phyloP scores from a whole-genome alignment of 1,140 invertebrate genomes.

The Camponotus vicinus region DNA sequence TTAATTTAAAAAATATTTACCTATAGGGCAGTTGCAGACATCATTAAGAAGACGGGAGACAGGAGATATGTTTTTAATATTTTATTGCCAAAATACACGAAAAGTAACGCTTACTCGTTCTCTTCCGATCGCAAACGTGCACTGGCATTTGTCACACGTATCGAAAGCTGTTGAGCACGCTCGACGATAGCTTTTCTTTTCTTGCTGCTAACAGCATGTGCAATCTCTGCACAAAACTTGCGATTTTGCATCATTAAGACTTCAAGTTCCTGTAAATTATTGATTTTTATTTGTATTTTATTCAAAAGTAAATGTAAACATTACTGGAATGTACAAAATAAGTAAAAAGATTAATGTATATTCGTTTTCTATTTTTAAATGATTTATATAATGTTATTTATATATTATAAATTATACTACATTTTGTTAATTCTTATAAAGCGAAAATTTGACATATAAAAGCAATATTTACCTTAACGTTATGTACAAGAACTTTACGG shows the following conservation, averaged over 20 bases:
- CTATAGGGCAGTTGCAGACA: neutral
- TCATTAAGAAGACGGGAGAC: neutral
- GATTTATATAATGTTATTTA: neutral
- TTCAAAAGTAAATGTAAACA: neutral
- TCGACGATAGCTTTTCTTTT: conserved; percentile 98
- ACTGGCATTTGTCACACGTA: conserved; percentile 98
- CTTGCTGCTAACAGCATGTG: conserved; percentile 98
- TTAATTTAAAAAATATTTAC: conserved; percentile 9
- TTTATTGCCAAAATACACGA: conserved; percentile 71
- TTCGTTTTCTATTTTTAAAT: neutral
- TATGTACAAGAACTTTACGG: conserved; percentile 96
- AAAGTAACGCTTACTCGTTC: conserved; percentile 93
- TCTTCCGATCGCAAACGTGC: conserved; percentile 98
- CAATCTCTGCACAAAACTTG: conserved; percentile 98
- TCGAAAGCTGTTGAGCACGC: conserved; percentile 97
- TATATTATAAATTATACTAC: neutral
- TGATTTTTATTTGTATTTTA: neutral
- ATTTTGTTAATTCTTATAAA: conserved; percentile 43
- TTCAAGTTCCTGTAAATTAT: conserved; percentile 95
- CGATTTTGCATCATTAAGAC: conserved; percentile 99
- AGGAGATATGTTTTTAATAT: conserved; percentile 66
- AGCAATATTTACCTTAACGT: conserved; percentile 90
- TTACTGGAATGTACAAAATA: no score
- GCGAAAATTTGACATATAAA: conserved; percentile 4
- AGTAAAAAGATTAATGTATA: no score